Evolutionary conservation across 35 echinoderm and acorn worm genomes (phyloP).

Genomic region (Ptychodera flava): DNA sequence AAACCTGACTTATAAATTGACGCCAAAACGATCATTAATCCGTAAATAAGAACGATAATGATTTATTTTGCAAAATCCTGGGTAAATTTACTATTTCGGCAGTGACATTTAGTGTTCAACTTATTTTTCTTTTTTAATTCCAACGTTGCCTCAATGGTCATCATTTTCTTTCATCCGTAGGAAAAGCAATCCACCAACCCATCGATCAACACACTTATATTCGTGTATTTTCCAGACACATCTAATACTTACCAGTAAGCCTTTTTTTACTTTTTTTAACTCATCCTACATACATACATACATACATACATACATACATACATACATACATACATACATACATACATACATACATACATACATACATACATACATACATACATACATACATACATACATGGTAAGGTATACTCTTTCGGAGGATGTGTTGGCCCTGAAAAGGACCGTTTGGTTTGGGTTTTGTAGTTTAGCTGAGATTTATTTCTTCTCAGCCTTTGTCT

Average conservation of each 20-base stretch:
- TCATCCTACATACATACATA: neutral
- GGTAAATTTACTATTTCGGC: too few relatives aligned
- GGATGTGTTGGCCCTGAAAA: too few relatives aligned
- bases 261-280: too few relatives aligned
- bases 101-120: too few relatives aligned
- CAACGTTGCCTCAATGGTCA: neutral
- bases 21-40: too few relatives aligned
- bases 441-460: too few relatives aligned
- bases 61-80: too few relatives aligned
- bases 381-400: neutral
- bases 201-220: neutral
- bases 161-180: neutral
- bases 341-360: conserved; percentile 2
- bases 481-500: too few relatives aligned
- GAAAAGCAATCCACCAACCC: neutral
- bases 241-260: neutral
- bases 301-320: neutral
- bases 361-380: conserved; percentile 2
- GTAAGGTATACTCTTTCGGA: too few relatives aligned
- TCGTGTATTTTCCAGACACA: neutral
- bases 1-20: too few relatives aligned
- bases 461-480: too few relatives aligned
- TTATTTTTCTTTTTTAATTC: neutral
- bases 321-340: neutral
- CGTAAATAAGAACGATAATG: too few relatives aligned